A percentile compares a stretch with the other conserved stretches of the same genome.
Conservation (phyloP, 2,113 vertebrate species). For the Paramormyrops kingsleyae region DNA sequence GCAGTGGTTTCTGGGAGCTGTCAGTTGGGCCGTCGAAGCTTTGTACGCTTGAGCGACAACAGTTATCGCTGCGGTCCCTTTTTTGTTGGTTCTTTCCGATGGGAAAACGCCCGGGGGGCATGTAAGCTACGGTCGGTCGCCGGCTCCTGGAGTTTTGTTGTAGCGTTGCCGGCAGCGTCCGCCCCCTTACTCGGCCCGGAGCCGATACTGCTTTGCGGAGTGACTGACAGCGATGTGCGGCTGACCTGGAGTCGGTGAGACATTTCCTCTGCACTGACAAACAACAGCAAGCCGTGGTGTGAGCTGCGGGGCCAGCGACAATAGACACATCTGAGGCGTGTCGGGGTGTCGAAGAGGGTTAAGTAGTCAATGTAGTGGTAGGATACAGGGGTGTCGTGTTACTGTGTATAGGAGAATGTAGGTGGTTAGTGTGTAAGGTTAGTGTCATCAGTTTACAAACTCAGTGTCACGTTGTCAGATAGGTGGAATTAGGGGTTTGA, state of each 20-base stretch:
- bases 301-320: neutral
- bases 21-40: constrained; percentile 33
- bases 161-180: neutral
- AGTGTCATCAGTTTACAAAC: neutral
- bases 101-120: neutral
- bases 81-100: neutral
- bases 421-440: neutral
- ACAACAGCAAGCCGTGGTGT: neutral
- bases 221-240: neutral
- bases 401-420: neutral
- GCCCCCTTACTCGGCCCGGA: neutral
- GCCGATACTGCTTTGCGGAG: neutral
- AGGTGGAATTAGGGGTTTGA: neutral
- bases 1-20: constrained; percentile 61
- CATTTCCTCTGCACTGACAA: neutral
- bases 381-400: neutral
- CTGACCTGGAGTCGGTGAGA: constrained; percentile 4
- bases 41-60: constrained; percentile 25
- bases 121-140: neutral
- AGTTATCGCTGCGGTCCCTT: neutral
- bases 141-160: neutral
- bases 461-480: neutral
- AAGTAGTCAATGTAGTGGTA: neutral
- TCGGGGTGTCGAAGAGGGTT: neutral
- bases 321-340: neutral